Base-by-base conservation (phyloP, 2,888 invertebrate species). In the Disparrhopalites patrizii region DNA sequence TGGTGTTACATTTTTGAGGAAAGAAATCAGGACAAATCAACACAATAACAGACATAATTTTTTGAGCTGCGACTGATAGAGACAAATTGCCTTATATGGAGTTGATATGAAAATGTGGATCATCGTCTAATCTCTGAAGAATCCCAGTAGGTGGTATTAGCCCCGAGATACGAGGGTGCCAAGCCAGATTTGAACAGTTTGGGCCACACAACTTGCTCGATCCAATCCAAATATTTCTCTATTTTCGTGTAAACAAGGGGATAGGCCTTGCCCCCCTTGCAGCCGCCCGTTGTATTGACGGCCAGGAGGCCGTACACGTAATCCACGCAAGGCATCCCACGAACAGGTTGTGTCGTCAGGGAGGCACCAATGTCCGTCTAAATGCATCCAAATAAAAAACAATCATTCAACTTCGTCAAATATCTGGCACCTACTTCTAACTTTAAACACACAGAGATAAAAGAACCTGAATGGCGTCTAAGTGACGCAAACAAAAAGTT, bases 181-280 rank as follows among this genome's bases (percentile, higher is more conserved):
- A 43, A 4, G n/a, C 8, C 30, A 15, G 25, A 1, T 38, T 62
- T 62, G 40, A 30, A 62, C 33, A 33, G 23, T 28, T 40, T 43
- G 13, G 55, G 55, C 55, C 63, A 55, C 1, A 63, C 38, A 7
- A 56, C 38, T 20, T 23, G 7, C 23, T 63, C 63, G 10, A 63
- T 56, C 63, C 63, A 63, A 18, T 63, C 63, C 1, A 63, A 31
- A 25, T 63, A 56, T 10, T 40, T 40, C 20, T 63, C 63, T 7
- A 63, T 31, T 28, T 31, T 28, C 7, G 63, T 63, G 23, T 54
- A 63, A 8, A 56, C 56, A 30, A 38, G 23, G 1, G 63, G 55
- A 8, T 63, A 18, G 4, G 40, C 13, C 1, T 36, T 23, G 10
- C 30, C 47, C 10, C 33, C 27, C n/a, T 28, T 10, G 33, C 55